These are phyloP conservation scores for Aphidoletes aphidimyza DNA, from an alignment of 2,888 invertebrate species.

Conservation along the genomic window DNA sequence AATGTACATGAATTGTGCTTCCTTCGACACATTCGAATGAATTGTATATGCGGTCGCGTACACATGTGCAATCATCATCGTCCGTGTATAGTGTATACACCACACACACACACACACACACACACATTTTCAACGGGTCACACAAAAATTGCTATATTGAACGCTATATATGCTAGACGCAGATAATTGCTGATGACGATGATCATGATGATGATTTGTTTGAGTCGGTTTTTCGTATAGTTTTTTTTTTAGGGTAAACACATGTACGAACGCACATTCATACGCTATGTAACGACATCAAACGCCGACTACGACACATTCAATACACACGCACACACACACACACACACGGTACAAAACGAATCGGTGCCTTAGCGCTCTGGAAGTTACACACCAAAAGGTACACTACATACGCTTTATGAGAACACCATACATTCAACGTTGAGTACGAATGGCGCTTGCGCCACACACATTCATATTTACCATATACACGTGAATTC, in stretches of 20 bases:
- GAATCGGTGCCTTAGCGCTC: too few relatives aligned
- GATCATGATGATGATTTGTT: constrained; percentile 21
- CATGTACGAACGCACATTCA: neutral
- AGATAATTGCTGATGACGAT: neutral
- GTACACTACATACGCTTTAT: too few relatives aligned
- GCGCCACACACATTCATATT: too few relatives aligned
- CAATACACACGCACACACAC: neutral
- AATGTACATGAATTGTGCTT: neutral
- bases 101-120: too few relatives aligned
- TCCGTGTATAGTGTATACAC: neutral
- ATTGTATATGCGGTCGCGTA: constrained; percentile 1
- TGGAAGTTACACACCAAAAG: neutral
- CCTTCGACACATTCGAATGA: neutral
- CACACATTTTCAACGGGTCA: too few relatives aligned
- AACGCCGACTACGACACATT: neutral
- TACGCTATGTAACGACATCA: neutral
- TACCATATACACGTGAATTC: too few relatives aligned
- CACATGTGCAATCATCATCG: constrained; percentile 19
- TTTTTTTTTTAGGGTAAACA: too few relatives aligned
- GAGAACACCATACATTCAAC: too few relatives aligned
- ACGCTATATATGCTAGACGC: too few relatives aligned
- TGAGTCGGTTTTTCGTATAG: too few relatives aligned
- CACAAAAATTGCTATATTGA: too few relatives aligned
- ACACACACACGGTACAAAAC: neutral
- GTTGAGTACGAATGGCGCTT: too few relatives aligned